phyloP scores from a whole-genome alignment of 2,797 vertebrate genomes.

The Sus cebifrons region DNA sequence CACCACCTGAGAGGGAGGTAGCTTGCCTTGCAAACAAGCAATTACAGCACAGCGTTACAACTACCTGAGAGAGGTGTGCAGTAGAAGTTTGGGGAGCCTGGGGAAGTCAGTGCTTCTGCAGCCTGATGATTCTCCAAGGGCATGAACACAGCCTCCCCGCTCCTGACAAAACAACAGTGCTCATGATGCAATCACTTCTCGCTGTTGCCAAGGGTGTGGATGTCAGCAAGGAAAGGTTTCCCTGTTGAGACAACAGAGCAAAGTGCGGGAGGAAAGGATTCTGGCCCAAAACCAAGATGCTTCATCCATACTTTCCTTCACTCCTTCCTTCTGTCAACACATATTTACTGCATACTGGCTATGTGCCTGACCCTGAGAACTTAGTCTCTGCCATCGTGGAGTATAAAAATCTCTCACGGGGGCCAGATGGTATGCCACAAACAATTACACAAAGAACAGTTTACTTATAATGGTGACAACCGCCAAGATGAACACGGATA shows the following conservation, averaged over 20 bases:
- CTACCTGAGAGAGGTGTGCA: background rate
- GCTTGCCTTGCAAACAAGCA: background rate
- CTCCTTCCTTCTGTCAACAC: background rate
- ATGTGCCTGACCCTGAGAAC: background rate
- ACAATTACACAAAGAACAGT: background rate
- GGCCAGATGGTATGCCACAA: background rate
- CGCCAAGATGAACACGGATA: background rate
- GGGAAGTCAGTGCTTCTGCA: background rate
- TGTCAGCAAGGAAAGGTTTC: background rate
- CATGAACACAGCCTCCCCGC: background rate
- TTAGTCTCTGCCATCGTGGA: background rate
- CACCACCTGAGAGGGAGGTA: background rate
- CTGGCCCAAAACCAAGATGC: background rate
- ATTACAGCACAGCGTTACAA: background rate
- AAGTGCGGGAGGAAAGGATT: background rate
- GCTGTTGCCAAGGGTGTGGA: background rate
- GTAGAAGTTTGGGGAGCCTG: background rate
- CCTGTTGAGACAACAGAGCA: background rate
- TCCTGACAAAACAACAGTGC: background rate
- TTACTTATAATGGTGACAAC: background rate
- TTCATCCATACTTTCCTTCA: background rate
- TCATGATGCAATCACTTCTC: constrained; percentile 48
- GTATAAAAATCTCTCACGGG: background rate
- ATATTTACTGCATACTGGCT: background rate
- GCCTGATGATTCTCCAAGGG: background rate